Percentiles rank a stretch among this genome's conserved stretches.
Evolutionary conservation across 53 echinoderm and acorn worm species (phyloP).

Genomic region (Mesocentrotus franciscanus): DNA sequence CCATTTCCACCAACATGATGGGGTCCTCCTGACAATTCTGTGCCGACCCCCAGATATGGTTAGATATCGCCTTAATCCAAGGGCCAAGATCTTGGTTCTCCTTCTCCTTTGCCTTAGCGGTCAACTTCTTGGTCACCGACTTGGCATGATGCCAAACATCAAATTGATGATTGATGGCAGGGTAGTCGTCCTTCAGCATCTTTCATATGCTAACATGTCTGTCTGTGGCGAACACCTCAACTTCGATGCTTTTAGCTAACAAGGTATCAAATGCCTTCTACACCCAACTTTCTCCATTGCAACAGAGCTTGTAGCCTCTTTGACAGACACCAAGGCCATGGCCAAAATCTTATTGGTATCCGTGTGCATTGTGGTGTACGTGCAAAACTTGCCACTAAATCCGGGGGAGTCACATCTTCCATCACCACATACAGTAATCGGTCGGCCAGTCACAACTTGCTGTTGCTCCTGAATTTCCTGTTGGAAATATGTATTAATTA

Average conservation of each 20-base stretch:
- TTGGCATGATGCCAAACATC: slow-evolving; percentile 72
- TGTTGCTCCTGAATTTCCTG: not conserved
- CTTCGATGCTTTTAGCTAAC: not conserved
- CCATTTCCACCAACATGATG: slow-evolving; percentile 22
- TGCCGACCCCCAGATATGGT: slow-evolving; percentile 65
- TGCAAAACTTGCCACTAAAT: not conserved
- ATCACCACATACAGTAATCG: slow-evolving; percentile 28
- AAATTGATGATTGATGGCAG: slow-evolving; percentile 50
- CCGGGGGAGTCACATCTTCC: slow-evolving; percentile 64
- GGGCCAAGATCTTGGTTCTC: not conserved
- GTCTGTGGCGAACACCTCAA: not conserved
- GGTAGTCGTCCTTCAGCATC: slow-evolving; percentile 52
- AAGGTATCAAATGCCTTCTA: slow-evolving; percentile 48
- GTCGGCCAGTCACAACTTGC: not conserved
- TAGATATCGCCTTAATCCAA: slow-evolving; percentile 33
- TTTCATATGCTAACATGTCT: not conserved
- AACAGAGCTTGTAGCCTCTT: slow-evolving; percentile 60
- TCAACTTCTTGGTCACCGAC: slow-evolving; percentile 38
- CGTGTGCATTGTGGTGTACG: not conserved
- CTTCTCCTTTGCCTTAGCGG: slow-evolving; percentile 14
- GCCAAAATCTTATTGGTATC: not conserved
- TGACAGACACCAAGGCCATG: not conserved
- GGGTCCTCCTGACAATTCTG: slow-evolving; percentile 59
- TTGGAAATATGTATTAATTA: not conserved
- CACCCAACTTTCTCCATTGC: not conserved